Percentiles rank a stretch among this genome's conserved stretches.
These are phyloP conservation scores for Thymelicus acteon DNA, from an alignment of 2,888 invertebrate species.

Conservation along the genomic window DNA sequence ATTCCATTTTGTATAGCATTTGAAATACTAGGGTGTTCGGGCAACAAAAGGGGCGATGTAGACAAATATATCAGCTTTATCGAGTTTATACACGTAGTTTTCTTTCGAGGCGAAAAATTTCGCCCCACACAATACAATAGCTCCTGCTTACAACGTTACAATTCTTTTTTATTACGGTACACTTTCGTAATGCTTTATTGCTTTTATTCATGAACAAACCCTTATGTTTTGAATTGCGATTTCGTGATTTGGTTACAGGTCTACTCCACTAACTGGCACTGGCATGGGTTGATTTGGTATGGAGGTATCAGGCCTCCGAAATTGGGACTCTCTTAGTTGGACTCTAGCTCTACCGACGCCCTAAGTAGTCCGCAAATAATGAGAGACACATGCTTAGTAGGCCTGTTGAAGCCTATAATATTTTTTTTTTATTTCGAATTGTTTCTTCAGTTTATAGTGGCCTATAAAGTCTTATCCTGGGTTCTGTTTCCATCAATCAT, in stretches of 20 bases:
- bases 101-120: slow-evolving; percentile 37
- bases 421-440: too few species aligned
- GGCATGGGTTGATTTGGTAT: neutral
- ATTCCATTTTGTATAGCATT: slow-evolving; percentile 9
- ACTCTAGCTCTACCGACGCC: too few species aligned
- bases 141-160: slow-evolving; percentile 30
- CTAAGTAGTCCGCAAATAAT: too few species aligned
- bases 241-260: neutral
- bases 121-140: slow-evolving; percentile 34
- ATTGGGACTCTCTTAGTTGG: too few species aligned
- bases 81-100: slow-evolving; percentile 41
- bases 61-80: slow-evolving; percentile 62
- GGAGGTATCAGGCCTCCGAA: neutral
- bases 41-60: slow-evolving; percentile 64
- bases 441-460: too few species aligned
- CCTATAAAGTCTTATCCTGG: too few species aligned
- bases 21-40: slow-evolving; percentile 54
- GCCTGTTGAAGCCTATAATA: too few species aligned
- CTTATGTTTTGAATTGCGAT: neutral
- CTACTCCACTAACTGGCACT: neutral
- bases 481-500: too few species aligned
- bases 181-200: slow-evolving; percentile 36
- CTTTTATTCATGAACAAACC: slow-evolving; percentile 16
- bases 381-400: too few species aligned
- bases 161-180: slow-evolving; percentile 35